Percentiles rank a stretch among this genome's conserved stretches.
Conservation (phyloP, 92 coral and sea anemone genomes). For the Actinernus sp. region DNA sequence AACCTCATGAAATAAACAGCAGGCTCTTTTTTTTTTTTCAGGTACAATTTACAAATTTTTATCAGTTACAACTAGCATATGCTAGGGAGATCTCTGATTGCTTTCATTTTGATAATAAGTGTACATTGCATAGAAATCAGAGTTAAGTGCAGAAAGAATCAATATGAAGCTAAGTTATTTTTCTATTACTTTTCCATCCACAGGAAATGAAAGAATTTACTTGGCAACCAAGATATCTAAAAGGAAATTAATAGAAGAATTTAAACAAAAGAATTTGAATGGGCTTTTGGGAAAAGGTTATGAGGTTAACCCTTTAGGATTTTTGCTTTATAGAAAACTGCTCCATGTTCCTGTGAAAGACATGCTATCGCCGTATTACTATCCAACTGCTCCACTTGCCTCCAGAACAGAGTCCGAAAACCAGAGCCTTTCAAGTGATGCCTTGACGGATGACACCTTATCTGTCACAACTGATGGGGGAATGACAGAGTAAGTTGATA, state of each 20-base stretch:
- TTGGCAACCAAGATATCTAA: not conserved
- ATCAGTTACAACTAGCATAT: no score
- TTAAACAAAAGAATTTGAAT: not conserved
- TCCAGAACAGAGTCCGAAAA: constrained; percentile 90
- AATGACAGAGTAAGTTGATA: constrained; percentile 56
- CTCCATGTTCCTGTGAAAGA: constrained; percentile 73
- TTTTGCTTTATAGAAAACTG: constrained; percentile 58
- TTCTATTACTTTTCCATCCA: not conserved
- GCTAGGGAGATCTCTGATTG: no score
- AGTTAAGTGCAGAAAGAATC: no score
- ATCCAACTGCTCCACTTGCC: constrained; percentile 85
- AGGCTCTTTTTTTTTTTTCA: no score
- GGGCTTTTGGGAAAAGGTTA: not conserved
- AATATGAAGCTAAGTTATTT: no score
- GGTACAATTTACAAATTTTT: no score
- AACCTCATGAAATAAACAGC: no score
- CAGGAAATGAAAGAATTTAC: constrained; percentile 1
- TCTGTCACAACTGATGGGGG: constrained; percentile 76
- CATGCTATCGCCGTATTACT: constrained; percentile 68
- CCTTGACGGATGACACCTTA: constrained; percentile 93
- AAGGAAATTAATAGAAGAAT: not conserved
- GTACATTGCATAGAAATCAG: no score
- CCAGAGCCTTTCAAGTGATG: constrained; percentile 96
- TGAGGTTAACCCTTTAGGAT: not conserved
- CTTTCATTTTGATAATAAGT: no score